These are phyloP conservation scores for Cirrhinus mrigala DNA, from an alignment of 2,797 vertebrate species.

Conservation along the genomic window DNA sequence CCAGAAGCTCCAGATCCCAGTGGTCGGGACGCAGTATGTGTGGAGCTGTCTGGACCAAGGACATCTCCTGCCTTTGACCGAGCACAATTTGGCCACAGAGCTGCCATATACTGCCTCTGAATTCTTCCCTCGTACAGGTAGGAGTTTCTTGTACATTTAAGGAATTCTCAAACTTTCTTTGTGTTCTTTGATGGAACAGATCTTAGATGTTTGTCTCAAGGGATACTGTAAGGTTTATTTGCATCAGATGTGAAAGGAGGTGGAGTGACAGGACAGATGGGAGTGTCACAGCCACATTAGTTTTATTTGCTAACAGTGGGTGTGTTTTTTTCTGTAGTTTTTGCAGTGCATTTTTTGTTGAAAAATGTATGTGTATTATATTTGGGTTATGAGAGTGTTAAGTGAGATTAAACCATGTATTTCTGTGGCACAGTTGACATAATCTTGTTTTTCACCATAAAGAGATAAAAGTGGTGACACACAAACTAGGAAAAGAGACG, in stretches of 20 bases:
- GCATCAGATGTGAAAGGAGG: neutral
- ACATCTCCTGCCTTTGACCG: slow-evolving; percentile 71
- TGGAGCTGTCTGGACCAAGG: slow-evolving; percentile 76
- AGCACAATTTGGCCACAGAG: slow-evolving; percentile 63
- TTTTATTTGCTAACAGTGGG: no score
- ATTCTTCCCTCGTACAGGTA: slow-evolving; percentile 52
- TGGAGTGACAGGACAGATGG: no score
- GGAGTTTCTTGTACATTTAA: neutral
- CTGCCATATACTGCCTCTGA: neutral
- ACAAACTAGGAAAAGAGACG: neutral
- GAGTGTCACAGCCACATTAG: no score
- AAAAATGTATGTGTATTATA: neutral
- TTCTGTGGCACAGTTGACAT: neutral
- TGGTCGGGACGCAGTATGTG: slow-evolving; percentile 80
- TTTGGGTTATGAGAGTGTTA: neutral
- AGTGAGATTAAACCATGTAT: neutral
- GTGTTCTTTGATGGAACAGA: no score
- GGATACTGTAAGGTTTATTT: neutral
- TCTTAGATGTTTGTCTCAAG: neutral
- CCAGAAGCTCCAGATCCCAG: slow-evolving; percentile 74
- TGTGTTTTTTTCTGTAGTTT: slow-evolving; percentile 7
- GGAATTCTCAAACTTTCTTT: no score
- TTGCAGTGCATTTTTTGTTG: slow-evolving; percentile 9
- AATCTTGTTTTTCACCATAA: no score
- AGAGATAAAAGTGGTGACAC: no score